These are phyloP conservation scores for Phoenicopterus ruber DNA, from an alignment of 2,113 vertebrate genomes.

Conservation along the genomic window DNA sequence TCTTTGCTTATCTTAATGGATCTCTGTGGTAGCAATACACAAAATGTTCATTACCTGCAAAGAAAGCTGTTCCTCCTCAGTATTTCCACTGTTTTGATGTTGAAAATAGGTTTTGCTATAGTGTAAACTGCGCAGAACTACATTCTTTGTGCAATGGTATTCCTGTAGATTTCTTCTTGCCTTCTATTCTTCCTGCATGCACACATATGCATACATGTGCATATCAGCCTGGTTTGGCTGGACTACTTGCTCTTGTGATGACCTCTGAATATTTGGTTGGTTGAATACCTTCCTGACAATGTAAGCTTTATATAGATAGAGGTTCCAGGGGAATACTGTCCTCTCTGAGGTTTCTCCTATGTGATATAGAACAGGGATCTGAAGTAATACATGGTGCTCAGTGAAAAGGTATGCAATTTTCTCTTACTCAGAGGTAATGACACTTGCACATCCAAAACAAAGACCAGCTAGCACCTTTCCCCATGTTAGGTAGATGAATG, in stretches of 20 bases:
- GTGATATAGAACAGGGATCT: not conserved
- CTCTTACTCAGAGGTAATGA: not conserved
- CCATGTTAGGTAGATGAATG: accelerated
- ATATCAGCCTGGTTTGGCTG: not conserved
- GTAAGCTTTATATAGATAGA: not conserved
- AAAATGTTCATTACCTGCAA: not conserved
- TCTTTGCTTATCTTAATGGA: not conserved
- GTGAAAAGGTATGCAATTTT: not conserved
- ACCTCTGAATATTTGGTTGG: not conserved
- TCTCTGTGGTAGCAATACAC: not conserved
- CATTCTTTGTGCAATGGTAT: not conserved
- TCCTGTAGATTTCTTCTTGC: not conserved
- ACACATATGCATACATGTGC: accelerated
- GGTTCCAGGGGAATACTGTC: not conserved
- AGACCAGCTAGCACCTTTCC: not conserved
- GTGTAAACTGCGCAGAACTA: not conserved
- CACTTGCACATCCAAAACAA: not conserved
- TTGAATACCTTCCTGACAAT: not conserved
- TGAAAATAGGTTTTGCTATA: not conserved
- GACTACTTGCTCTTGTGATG: not conserved
- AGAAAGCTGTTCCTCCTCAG: not conserved
- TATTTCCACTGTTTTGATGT: not conserved
- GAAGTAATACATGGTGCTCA: not conserved
- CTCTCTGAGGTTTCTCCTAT: not conserved
- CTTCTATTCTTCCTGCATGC: not conserved